Evolutionary conservation across 2,113 vertebrate species (phyloP).

Genomic region (Ciconia maguari): DNA sequence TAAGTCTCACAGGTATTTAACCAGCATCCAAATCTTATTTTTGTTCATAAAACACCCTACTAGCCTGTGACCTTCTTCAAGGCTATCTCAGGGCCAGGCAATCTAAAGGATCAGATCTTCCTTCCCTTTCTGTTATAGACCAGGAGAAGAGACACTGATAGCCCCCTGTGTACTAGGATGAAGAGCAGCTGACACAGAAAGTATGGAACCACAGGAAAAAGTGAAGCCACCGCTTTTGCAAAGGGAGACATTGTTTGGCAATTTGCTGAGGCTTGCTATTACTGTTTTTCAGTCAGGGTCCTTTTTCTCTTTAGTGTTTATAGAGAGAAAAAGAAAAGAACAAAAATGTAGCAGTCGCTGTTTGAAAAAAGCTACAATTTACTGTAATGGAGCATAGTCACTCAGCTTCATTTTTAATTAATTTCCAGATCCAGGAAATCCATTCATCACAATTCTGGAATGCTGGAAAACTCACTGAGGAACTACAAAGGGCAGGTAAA

Average conservation of each 20-base stretch:
- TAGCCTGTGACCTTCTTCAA: not conserved
- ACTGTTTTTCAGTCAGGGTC: not conserved
- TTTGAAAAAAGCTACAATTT: not conserved
- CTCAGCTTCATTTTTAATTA: conserved; percentile 54
- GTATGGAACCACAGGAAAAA: not conserved
- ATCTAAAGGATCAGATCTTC: not conserved
- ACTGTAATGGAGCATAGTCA: not conserved
- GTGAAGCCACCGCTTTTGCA: not conserved
- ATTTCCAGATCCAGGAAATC: conserved; percentile 56
- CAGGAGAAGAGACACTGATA: not conserved
- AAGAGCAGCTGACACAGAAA: not conserved
- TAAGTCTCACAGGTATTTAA: not conserved
- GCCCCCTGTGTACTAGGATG: not conserved
- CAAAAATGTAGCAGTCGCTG: not conserved
- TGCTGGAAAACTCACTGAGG: conserved; percentile 40
- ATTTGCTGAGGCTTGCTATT: not conserved
- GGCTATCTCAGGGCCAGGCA: not conserved
- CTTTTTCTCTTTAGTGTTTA: not conserved
- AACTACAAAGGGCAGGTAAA: conserved; percentile 64
- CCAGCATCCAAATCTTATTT: not conserved
- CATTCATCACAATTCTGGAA: conserved; percentile 55
- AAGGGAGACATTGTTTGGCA: not conserved
- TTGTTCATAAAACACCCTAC: not conserved
- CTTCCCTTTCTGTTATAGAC: not conserved
- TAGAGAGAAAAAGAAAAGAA: not conserved